Evolutionary conservation across 2,888 invertebrate species (phyloP), one percentile per base, ranked within the genome.

Genomic region (Eupithecia tripunctaria): DNA sequence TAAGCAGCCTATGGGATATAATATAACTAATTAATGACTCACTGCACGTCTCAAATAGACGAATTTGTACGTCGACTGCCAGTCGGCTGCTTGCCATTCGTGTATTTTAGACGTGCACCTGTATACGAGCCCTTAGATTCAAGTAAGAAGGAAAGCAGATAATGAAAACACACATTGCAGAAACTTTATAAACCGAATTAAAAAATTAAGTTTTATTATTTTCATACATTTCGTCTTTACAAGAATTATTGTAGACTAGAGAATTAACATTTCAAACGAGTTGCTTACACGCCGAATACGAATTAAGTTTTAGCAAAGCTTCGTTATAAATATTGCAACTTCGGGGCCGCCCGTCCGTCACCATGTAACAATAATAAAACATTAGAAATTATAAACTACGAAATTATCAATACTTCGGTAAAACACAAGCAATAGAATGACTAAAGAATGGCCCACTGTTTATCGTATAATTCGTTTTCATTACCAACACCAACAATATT

Each of bases 181-280:
- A 93, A 93, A 91, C 88, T 91, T 93, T 93, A 93, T 91, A 91
- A 93, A 93, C 93, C 87, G 91, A 93, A 92, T 90, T 89, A 86
- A 91, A 92, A 94, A 93, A 91, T 89, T 89, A 89, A 89, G 88
- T 90, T 91, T 88, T 81, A 89, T 89, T 88, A 86, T 88, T 90
- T 89, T 88, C 88, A 87, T 91, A 92, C 89, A 93, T 80, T 93
- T 91, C 91, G 92, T 93, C 91, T 93, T 94, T 91, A 93, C 91
- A 93, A 93, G 93, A 93, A 87, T 89, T 64, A 64, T 64, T 86
- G 85, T 89, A 94, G 94, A 94, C 94, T 94, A 94, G 94, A 94
- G 89, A 91, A 90, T 88, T 90, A 92, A 92, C 91, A 91, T 89
- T 90, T 90, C 86, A 91, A 91, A 88, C 85, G 88, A 88, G 88